Percentiles rank a stretch among this genome's conserved stretches.
phyloP scores from a whole-genome alignment of 2,113 vertebrate species.

The Psephotus haematonotus region DNA sequence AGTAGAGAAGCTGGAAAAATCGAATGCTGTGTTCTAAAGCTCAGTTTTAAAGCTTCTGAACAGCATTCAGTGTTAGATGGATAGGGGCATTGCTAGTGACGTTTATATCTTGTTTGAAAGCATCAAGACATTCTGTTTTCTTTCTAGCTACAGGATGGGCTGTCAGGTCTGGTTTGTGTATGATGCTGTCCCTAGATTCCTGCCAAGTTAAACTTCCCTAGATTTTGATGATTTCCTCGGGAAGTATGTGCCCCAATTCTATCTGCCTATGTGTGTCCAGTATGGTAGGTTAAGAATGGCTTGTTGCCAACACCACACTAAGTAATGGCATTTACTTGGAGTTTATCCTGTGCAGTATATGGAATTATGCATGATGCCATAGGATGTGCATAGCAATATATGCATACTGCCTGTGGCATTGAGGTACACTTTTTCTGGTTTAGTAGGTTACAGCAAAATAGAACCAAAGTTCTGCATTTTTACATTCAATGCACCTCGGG shows the following conservation, averaged over 20 bases:
- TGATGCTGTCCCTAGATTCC: background rate
- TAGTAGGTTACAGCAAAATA: background rate
- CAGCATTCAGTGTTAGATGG: background rate
- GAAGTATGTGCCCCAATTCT: background rate
- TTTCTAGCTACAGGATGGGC: background rate
- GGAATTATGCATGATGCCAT: background rate
- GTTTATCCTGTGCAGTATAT: background rate
- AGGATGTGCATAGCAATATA: background rate
- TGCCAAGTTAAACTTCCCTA: background rate
- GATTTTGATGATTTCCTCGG: background rate
- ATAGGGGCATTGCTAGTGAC: background rate
- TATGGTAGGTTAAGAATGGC: background rate
- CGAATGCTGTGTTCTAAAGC: background rate
- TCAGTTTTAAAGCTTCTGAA: background rate
- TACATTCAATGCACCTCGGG: background rate
- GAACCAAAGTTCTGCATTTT: background rate
- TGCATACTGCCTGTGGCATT: background rate
- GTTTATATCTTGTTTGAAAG: background rate
- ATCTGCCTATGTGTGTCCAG: background rate
- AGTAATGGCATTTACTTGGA: background rate
- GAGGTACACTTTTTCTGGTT: background rate
- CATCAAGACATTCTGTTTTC: background rate
- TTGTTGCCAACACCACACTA: background rate
- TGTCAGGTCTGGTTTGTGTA: background rate
- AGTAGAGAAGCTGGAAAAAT: background rate